A percentile compares a stretch with the other conserved stretches of the same genome.
Evolutionary conservation across 2,113 vertebrate species (phyloP).

Genomic region (Melanocharis versteri): DNA sequence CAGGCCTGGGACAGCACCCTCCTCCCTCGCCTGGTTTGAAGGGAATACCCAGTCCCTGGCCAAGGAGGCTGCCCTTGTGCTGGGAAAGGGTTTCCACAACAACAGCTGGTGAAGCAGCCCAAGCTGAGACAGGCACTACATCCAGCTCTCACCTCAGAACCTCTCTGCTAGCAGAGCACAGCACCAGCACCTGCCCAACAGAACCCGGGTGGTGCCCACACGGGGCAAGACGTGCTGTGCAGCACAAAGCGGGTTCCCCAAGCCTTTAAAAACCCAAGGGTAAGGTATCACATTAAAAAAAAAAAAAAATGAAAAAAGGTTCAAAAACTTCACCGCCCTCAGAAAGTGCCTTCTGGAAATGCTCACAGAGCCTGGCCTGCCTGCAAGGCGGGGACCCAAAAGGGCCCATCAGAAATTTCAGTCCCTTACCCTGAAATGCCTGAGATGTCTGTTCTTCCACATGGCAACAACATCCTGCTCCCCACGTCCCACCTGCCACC

Average conservation of each 20-base stretch:
- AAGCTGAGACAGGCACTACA: not conserved
- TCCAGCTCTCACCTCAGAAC: not conserved
- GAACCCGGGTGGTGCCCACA: rapidly evolving
- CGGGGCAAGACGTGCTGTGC: not conserved
- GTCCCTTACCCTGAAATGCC: not conserved
- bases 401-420: not conserved
- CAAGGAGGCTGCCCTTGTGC: not conserved
- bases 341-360: not conserved
- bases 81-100: not conserved
- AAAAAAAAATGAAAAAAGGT: not conserved
- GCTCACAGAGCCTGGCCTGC: not conserved
- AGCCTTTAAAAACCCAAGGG: not conserved
- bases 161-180: not conserved
- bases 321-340: not conserved
- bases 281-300: not conserved
- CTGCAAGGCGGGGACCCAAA: not conserved
- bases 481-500: rapidly evolving
- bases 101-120: not conserved
- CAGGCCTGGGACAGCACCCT: rapidly evolving
- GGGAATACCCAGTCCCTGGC: not conserved
- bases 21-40: rapidly evolving
- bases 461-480: not conserved
- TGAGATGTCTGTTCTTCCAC: not conserved
- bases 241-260: not conserved
- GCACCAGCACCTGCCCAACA: not conserved